Evolutionary conservation across 2,888 invertebrate genomes (phyloP).

Genomic region (Phortica magna): DNA sequence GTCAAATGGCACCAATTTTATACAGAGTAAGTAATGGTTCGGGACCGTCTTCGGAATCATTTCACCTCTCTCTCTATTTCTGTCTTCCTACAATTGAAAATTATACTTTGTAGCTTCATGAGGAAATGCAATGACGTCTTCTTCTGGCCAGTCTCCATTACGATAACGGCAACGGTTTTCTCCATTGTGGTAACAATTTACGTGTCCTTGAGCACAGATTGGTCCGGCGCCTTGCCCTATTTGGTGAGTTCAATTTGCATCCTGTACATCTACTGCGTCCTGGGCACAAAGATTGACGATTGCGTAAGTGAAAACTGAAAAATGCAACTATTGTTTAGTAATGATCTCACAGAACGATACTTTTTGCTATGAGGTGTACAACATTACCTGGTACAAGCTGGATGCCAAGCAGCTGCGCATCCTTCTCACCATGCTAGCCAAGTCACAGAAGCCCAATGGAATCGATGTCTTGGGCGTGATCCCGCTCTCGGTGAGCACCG

Average conservation of each 20-base stretch:
- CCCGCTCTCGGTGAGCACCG: conserved; percentile 57
- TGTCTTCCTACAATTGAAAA: not conserved
- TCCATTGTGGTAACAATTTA: conserved; percentile 60
- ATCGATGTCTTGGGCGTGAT: conserved; percentile 50
- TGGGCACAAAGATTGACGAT: conserved; percentile 59
- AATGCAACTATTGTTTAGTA: not conserved
- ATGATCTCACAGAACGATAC: conserved; percentile 47
- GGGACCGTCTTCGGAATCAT: too few relatives aligned
- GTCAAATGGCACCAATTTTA: conserved; percentile 56
- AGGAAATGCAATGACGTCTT: conserved; percentile 51
- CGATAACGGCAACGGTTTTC: conserved; percentile 48
- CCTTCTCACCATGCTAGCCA: conserved; percentile 52
- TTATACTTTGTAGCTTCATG: conserved; percentile 47
- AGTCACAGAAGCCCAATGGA: conserved; percentile 43
- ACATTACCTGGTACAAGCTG: conserved; percentile 55
- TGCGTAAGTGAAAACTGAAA: conserved; percentile 47
- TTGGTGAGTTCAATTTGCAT: conserved; percentile 45
- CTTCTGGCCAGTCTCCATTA: conserved; percentile 50
- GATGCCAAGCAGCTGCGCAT: conserved; percentile 47
- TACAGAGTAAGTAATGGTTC: conserved; percentile 41
- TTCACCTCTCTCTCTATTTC: conserved; percentile 10
- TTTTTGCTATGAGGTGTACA: conserved; percentile 53
- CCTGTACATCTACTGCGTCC: conserved; percentile 61
- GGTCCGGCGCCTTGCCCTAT: conserved; percentile 59
- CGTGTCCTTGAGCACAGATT: conserved; percentile 51